Base-by-base conservation (phyloP, 1,140 invertebrate genomes). In the Hesperophylax magnus region DNA sequence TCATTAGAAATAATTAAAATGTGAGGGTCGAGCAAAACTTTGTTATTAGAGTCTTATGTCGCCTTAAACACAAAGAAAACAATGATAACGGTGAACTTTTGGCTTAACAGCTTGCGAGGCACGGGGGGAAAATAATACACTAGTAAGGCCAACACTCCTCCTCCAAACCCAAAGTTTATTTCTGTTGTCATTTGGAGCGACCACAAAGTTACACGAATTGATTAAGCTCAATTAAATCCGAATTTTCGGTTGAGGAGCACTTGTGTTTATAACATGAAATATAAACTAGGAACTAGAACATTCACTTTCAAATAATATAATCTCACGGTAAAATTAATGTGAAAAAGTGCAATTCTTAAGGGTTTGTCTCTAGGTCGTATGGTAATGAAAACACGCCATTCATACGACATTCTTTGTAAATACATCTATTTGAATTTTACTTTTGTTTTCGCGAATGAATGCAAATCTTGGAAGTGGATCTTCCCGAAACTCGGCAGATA, bases 11-110 rank as follows among this genome's bases (percentile, higher is more conserved):
- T n/a, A n/a, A n/a, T n/a, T n/a, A n/a, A n/a, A n/a, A n/a, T n/a
- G n/a, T n/a, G n/a, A n/a, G n/a, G n/a, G n/a, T n/a, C n/a, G n/a
- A n/a, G n/a, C n/a, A n/a, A n/a, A n/a, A n/a, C n/a, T n/a, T n/a
- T n/a, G n/a, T n/a, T n/a, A n/a, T n/a, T n/a, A n/a, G n/a, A n/a
- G n/a, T n/a, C n/a, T n/a, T n/a, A n/a, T n/a, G n/a, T n/a, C n/a
- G n/a, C n/a, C n/a, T n/a, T n/a, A 54, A 72, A 72, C 69, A 72
- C 27, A 34, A 22, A 18, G 34, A 72, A 54, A 53, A 72, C 69
- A 54, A 53, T 72, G 20, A n/a, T 72, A 15, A 1, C 11, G 52
- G 69, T 14, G 24, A 27, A 56, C 11, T 72, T 72, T 20, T 7
- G 11, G 69, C n/a, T 27, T 27, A 72, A 72, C 69, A 72, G 39